phyloP scores from a whole-genome alignment of 2,113 vertebrate genomes.

The Poecile atricapillus region DNA sequence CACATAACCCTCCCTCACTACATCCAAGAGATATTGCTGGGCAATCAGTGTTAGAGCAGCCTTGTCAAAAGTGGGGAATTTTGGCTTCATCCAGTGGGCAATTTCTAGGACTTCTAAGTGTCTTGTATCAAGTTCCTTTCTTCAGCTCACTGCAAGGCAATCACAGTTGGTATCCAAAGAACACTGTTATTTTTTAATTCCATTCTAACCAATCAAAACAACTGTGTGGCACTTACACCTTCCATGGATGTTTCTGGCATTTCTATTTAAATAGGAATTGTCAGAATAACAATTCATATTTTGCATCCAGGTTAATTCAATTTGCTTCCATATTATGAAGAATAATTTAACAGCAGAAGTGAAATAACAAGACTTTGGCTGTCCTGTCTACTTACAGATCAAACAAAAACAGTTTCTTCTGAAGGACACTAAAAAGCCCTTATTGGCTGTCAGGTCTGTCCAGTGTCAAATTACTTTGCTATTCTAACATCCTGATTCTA shows the following conservation, averaged over 20 bases:
- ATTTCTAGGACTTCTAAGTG: not conserved
- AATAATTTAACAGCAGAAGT: not conserved
- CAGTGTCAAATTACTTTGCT: not conserved
- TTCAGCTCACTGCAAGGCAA: not conserved
- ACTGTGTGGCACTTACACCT: not conserved
- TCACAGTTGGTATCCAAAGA: not conserved
- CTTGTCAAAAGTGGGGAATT: not conserved
- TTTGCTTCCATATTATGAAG: not conserved
- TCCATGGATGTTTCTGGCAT: not conserved
- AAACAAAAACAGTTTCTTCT: not conserved
- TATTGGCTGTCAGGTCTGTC: not conserved
- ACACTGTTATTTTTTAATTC: not conserved
- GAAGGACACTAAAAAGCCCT: not conserved
- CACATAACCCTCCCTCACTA: not conserved
- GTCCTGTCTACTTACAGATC: not conserved
- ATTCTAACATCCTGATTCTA: not conserved
- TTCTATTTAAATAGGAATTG: not conserved
- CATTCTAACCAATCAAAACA: not conserved
- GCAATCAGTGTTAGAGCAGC: not conserved
- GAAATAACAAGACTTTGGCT: not conserved
- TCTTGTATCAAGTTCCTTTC: not conserved
- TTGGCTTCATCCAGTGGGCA: not conserved
- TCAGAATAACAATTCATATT: conserved; percentile 7
- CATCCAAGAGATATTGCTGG: not conserved
- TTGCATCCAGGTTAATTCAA: not conserved